Base-by-base conservation (phyloP, 2,888 invertebrate genomes). In the Pyrgus malvae region DNA sequence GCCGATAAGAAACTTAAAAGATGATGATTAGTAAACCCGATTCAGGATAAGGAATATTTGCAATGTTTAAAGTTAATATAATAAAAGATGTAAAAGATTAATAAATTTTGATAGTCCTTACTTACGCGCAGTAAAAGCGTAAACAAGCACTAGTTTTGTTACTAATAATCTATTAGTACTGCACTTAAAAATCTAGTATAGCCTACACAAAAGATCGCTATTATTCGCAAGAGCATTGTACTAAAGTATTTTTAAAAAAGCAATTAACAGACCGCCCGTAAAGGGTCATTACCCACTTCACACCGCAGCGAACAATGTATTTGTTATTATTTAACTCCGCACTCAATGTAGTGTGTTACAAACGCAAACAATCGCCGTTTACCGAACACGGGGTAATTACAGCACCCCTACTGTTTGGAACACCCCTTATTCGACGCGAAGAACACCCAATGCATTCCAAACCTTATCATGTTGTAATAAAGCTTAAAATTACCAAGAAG, bases 261-360 rank as follows among this genome's bases (percentile, higher is more conserved):
- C 74, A 76, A 82, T 82, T 72, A 78, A 57, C 58, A 56, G 72
- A 74, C 78, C 75, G 63, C 70, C 74, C 72, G 74, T 73, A 73
- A 72, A 74, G 69, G 46, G 68, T 68, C 69, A 72, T 73, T 76
- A 76, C 63, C 45, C 69, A 63, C 67, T 70, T 70, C 66, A 71
- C 70, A 74, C 74, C 69, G 68, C 66, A 67, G 66, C 59, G 67
- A 73, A 80, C 78, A 77, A 82, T 81, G 62, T 66, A 82, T 84
- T 83, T 80, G 82, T 82, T 82, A 83, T 83, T 83, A 78, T 86
- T 82, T 77, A 82, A 78, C 63, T 67, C 72, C 66, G 67, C 72
- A 76, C 78, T 72, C 64, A 59, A 63, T 63, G 62, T 57, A 70
- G 67, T 63, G 66, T 66, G 72, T 65, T 66, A 71, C 74, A 74